A percentile compares a stretch with the other conserved stretches of the same genome.
Evolutionary conservation across 1,140 invertebrate species (phyloP).

Genomic region (Drosophila chauvacae): DNA sequence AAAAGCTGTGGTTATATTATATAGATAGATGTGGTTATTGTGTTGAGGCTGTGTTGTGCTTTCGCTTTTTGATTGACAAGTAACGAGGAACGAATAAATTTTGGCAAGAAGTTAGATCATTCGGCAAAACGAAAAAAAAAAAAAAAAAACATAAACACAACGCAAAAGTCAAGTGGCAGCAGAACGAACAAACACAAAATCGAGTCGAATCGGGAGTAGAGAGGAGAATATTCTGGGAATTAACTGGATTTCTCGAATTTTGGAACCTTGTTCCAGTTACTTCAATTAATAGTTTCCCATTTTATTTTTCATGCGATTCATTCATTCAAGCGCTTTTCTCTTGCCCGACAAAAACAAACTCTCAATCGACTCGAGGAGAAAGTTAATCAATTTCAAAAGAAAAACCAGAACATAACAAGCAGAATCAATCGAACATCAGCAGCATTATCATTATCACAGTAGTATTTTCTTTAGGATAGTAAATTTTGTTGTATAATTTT

Average conservation of each 20-base stretch:
- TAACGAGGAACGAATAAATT: slow-evolving; percentile 17
- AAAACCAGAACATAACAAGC: slow-evolving; percentile 43
- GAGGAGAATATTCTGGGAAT: background rate
- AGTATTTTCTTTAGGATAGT: slow-evolving; percentile 48
- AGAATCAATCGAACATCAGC: slow-evolving; percentile 59
- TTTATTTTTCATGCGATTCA: slow-evolving; percentile 26
- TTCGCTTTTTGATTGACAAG: slow-evolving; percentile 49
- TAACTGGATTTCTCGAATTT: slow-evolving; percentile 1
- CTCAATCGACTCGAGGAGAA: slow-evolving; percentile 21
- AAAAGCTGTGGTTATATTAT: slow-evolving; percentile 37
- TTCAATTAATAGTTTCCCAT: slow-evolving; percentile 5
- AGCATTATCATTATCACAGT: slow-evolving; percentile 62
- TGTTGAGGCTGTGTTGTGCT: slow-evolving; percentile 35
- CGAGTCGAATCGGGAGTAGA: slow-evolving; percentile 22
- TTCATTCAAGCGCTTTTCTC: slow-evolving; percentile 11
- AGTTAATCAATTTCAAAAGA: slow-evolving; percentile 20
- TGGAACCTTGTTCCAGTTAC: background rate
- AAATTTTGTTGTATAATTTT: slow-evolving; percentile 40
- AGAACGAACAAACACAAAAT: slow-evolving; percentile 41
- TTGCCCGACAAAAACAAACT: slow-evolving; percentile 5
- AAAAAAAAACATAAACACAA: slow-evolving; percentile 27
- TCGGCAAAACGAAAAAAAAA: slow-evolving; percentile 26
- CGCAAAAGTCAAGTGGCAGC: slow-evolving; percentile 39
- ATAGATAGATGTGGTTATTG: slow-evolving; percentile 30
- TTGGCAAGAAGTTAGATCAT: slow-evolving; percentile 40